Evolutionary conservation across 92 coral and sea anemone species (phyloP), one percentile per base, ranked within the genome.

Genomic region (Porites divaricata): DNA sequence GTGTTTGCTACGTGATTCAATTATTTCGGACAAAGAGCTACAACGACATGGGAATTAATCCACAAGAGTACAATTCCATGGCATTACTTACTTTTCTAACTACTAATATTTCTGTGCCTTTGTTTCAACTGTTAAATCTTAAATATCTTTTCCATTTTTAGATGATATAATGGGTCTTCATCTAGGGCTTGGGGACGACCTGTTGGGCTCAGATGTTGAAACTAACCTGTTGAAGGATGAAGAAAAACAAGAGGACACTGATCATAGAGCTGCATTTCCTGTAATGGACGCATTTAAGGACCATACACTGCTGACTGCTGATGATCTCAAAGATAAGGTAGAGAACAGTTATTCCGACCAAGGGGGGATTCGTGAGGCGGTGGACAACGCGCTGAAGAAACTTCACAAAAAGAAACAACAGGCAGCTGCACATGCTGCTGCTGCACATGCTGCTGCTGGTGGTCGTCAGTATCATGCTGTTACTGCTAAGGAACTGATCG

Each of bases 211-310:
- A 67, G 65, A 28, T 12, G 35, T 64, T 20, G 88, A 76, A 50
- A 75, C 75, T 57, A 65, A 76, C 17, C 67, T 89, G 17, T 77
- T 89, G 23, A 84, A 87, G 28, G 88, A 94, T 72, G 74, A 78
- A 20, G 64, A 67, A 48, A 72, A 83, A 35, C 89, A 85, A 12
- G 90, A 78, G 61, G 95, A 91, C 49, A 90, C 95, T 6, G 83
- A 92, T 69, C 80, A 85, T 25, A 80, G 92, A 41, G 91, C 95
- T 12, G 93, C 95, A 19, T 94, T 94, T 75, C 98, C 98, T 1
- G 75, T 94, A 24, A 91, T 94, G 92, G 92, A 89, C 70, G 92
- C 88, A 10, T 94, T 94, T 63, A 94, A 94, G 81, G 73, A 89
- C 5, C 92, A 90, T 45, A 67, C 90, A 2, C 69, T 89, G 24